These are phyloP conservation scores for Spodoptera litura DNA, from an alignment of 1,140 invertebrate genomes.

Conservation along the genomic window DNA sequence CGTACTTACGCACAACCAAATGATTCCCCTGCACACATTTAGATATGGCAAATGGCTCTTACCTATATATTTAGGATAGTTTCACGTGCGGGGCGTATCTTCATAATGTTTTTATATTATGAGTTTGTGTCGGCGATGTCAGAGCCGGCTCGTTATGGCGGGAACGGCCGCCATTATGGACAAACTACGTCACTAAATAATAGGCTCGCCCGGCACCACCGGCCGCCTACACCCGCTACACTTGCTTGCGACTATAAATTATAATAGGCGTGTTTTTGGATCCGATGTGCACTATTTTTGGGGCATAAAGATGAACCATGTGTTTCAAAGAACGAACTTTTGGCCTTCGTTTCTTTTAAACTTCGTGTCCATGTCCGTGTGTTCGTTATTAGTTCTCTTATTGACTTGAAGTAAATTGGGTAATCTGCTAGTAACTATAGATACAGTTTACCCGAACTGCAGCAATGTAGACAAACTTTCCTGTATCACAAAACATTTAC, in stretches of 20 bases:
- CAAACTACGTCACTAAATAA: conserved; percentile 47
- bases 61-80: conserved; percentile 41
- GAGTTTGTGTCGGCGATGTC: conserved; percentile 42
- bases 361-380: too few species aligned
- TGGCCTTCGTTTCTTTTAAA: too few species aligned
- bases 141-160: conserved; percentile 33
- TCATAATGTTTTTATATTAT: conserved; percentile 46
- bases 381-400: too few species aligned
- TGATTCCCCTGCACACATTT: conserved; percentile 32
- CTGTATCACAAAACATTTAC: neutral
- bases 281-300: conserved; percentile 37
- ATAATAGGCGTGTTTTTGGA: conserved; percentile 35
- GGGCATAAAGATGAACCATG: neutral
- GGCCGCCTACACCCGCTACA: conserved; percentile 13
- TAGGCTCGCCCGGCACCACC: conserved; percentile 23
- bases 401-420: too few species aligned
- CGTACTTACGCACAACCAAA: conserved; percentile 29
- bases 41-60: conserved; percentile 29
- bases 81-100: conserved; percentile 39
- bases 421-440: too few species aligned
- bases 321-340: too few species aligned
- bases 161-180: conserved; percentile 41
- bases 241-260: conserved; percentile 32
- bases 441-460: too few species aligned
- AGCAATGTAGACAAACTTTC: neutral